Evolutionary conservation across 1,140 invertebrate genomes (phyloP).

Genomic region (Phymorhynchus buccinoides): DNA sequence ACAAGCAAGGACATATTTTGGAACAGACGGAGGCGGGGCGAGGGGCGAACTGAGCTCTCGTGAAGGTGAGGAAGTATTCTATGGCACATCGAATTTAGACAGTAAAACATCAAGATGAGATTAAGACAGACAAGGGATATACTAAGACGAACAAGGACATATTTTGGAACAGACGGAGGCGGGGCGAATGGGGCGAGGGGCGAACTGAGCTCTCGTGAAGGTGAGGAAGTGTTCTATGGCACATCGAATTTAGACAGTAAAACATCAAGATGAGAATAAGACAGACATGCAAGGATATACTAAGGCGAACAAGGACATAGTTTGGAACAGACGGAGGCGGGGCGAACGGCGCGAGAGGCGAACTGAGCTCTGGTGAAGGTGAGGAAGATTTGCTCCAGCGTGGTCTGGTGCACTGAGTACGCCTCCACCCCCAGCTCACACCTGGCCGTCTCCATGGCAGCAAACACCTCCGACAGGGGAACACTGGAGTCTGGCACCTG

Average conservation of each 20-base stretch:
- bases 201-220: slow-evolving; percentile 74
- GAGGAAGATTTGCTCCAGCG: slow-evolving; percentile 82
- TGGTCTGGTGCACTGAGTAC: slow-evolving; percentile 84
- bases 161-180: slow-evolving; percentile 8
- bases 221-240: too few relatives aligned
- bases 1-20: too few relatives aligned
- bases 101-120: too few relatives aligned
- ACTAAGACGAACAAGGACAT: neutral
- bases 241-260: too few relatives aligned
- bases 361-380: slow-evolving; percentile 74
- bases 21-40: too few relatives aligned
- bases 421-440: slow-evolving; percentile 79
- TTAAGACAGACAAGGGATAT: too few relatives aligned
- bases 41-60: too few relatives aligned
- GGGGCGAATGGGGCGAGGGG: slow-evolving; percentile 45
- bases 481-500: slow-evolving; percentile 65
- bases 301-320: neutral
- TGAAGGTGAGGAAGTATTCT: too few relatives aligned
- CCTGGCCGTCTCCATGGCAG: slow-evolving; percentile 76
- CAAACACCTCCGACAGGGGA: slow-evolving; percentile 79
- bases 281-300: too few relatives aligned
- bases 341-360: slow-evolving; percentile 45
- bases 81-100: too few relatives aligned
- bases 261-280: too few relatives aligned
- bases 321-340: slow-evolving; percentile 12